phyloP scores from a whole-genome alignment of 2,797 vertebrate genomes.

The Eremophila alpestris region DNA sequence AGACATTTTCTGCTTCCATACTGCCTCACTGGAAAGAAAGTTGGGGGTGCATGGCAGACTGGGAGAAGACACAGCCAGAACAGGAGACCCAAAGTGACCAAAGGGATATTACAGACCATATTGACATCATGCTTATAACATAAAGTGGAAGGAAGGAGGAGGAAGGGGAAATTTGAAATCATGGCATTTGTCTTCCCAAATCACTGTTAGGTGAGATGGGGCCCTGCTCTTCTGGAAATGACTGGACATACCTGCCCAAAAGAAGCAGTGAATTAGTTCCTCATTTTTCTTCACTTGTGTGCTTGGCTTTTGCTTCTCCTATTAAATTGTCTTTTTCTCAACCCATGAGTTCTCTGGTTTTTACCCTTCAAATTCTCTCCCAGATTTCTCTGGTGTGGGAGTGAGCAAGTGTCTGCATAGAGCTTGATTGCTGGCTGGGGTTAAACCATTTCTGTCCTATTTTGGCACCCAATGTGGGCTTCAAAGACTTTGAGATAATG shows the following conservation, averaged over 20 bases:
- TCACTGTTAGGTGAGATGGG: not conserved
- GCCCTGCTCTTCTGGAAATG: not conserved
- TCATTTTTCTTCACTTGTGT: not conserved
- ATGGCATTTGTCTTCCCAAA: not conserved
- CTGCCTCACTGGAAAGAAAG: accelerated
- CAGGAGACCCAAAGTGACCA: not conserved
- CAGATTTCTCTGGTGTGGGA: not conserved
- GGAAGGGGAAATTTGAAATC: not conserved
- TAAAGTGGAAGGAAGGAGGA: not conserved
- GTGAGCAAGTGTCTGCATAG: accelerated
- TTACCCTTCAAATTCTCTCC: not conserved
- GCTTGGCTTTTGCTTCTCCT: not conserved
- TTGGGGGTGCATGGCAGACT: accelerated
- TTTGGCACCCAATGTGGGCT: not conserved
- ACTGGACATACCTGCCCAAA: not conserved
- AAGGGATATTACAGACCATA: not conserved
- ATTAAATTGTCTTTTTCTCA: not conserved
- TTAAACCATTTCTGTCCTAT: not conserved
- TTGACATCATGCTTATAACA: not conserved
- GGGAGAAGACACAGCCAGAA: not conserved
- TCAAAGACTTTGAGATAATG: not conserved
- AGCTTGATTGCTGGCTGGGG: not conserved
- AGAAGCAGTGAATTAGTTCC: not conserved
- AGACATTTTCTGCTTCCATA: not conserved
- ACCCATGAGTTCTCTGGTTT: not conserved